Evolutionary conservation across 2,113 vertebrate species (phyloP).

Genomic region (Addax nasomaculatus): DNA sequence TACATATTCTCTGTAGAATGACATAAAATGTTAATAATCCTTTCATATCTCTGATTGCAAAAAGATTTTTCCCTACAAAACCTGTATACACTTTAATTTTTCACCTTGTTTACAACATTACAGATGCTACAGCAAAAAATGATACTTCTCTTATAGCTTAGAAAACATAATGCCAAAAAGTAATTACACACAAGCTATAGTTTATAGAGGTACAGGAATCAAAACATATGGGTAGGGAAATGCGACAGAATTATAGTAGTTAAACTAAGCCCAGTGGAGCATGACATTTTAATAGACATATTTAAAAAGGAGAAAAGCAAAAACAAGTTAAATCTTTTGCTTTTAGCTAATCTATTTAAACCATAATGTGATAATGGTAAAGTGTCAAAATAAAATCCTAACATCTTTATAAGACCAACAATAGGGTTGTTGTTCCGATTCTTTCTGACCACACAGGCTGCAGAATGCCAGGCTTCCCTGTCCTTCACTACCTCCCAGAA

Average conservation of each 20-base stretch:
- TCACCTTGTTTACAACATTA: conserved; percentile 53
- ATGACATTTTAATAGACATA: conserved; percentile 35
- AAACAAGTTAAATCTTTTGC: conserved; percentile 37
- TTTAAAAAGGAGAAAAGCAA: conserved; percentile 40
- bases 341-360: conserved; percentile 46
- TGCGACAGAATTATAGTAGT: conserved; percentile 12
- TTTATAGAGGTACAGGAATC: conserved; percentile 43
- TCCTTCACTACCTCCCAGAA: neutral
- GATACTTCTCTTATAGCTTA: conserved; percentile 54
- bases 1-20: neutral
- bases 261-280: conserved; percentile 47
- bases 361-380: neutral
- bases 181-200: conserved; percentile 49
- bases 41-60: conserved; percentile 5
- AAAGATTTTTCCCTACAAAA: neutral
- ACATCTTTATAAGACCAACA: conserved; percentile 23
- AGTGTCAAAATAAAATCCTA: conserved; percentile 45
- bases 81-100: conserved; percentile 40
- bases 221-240: conserved; percentile 58
- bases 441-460: neutral
- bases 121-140: conserved; percentile 44
- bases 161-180: conserved; percentile 56
- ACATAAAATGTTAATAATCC: conserved; percentile 37
- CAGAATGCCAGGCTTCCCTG: neutral
- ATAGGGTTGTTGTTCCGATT: neutral